Base-by-base conservation (phyloP, 2,888 invertebrate species). In the Apodemia duryi region DNA sequence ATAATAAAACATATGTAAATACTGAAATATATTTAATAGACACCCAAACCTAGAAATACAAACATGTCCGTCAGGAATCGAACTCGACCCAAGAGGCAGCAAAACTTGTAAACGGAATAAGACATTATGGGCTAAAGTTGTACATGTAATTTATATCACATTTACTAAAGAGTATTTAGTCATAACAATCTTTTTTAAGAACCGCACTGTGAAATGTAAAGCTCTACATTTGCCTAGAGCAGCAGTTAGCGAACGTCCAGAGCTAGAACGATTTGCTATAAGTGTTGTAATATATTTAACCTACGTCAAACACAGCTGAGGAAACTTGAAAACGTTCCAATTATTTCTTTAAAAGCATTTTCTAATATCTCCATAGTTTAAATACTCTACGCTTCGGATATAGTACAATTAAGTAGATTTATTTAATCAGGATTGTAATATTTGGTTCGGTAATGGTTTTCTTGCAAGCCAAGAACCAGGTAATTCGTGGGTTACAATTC, bases 281-380 rank as follows among this genome's bases (percentile, higher is more conserved):
- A 68, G 68, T 71, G 69, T 69, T 65, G 66, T 69, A 68, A 70
- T 70, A 71, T 70, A 69, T 69, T 70, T 70, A 62, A 70, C 68
- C 54, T 68, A 68, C 71, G 69, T 71, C 71, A 71, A 70, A 70
- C 68, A 67, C 71, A 71, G 69, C 68, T 69, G 71, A 54, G 70
- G 70, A 70, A 70, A 71, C 69, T 71, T 71, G 71, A 71, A 70
- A 67, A 68, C 69, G 70, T 68, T 71, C 71, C 71, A 71, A 71
- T 71, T 71, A 70, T 70, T 70, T 71, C 68, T 70, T 71, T 71
- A 68, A 71, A 71, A 71, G 70, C 70, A 70, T 71, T 70, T 71
- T 71, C 71, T 70, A 71, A 69, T 69, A 70, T 69, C 70, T 69
- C 66, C 57, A 68, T 61, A 61, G 62, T 65, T 67, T 66, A 68